Conservation (phyloP, 2,797 vertebrate species). For the Tapirus indicus region DNA sequence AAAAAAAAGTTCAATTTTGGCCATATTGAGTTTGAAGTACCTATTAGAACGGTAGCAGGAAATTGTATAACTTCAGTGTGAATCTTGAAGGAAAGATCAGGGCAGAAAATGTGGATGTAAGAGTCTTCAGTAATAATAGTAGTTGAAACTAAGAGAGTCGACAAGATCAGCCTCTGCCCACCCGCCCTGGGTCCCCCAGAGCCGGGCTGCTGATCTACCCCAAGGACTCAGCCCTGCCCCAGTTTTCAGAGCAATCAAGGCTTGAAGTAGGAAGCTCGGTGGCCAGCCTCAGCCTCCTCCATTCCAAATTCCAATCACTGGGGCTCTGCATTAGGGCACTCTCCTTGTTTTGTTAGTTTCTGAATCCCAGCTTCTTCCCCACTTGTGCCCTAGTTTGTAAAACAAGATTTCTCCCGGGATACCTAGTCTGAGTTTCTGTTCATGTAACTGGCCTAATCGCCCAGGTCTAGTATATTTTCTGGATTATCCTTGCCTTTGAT, state of each 20-base stretch:
- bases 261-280: background rate
- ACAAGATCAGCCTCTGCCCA: background rate
- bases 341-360: constrained; percentile 12
- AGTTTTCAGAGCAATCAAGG: background rate
- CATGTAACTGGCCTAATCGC: background rate
- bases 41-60: background rate
- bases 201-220: background rate
- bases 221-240: background rate
- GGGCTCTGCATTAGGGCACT: background rate
- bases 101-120: background rate
- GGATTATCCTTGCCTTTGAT: constrained; percentile 28
- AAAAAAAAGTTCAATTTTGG: constrained; percentile 38
- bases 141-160: constrained; percentile 26
- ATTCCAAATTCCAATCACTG: background rate
- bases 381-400: background rate
- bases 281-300: background rate
- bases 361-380: background rate
- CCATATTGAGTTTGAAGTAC: background rate
- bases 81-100: constrained; percentile 20
- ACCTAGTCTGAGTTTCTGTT: background rate
- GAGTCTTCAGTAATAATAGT: background rate
- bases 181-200: background rate
- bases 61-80: background rate
- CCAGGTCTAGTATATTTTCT: constrained; percentile 19
- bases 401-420: background rate